Evolutionary conservation across 2,797 vertebrate species (phyloP), one percentile per base, ranked within the genome.

Genomic region (Spinus pinus): DNA sequence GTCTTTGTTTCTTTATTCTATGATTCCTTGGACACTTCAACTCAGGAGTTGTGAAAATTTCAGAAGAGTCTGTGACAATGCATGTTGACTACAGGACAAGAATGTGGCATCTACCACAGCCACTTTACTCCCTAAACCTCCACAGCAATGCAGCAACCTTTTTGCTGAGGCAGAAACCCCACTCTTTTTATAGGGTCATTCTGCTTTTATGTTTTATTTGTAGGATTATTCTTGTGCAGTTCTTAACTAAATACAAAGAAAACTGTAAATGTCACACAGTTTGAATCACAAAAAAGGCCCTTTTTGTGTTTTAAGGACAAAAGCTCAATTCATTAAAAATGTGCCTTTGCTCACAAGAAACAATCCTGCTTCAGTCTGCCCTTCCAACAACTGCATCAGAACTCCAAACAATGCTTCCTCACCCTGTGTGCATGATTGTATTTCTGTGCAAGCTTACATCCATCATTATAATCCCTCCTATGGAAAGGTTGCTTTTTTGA

Each of bases 301-400:
- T 53, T 93, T 86, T 69, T 95, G 42, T 91, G 54, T 51, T 46
- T 62, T 44, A 46, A 85, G 77, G 66, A 96, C 92, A 96, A 96
- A 96, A 96, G 93, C 42, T 88, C 49, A 57, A 53, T 94, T 95
- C 72, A 92, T 70, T 57, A 70, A 80, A 90, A 88, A 65, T 64
- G 54, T 86, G 85, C 56, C 69, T 77, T 73, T 88, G 35, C 72
- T 88, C 35, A 57, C 14, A 67, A 2, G 3, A 90, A 92, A 96
- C 90, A 96, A 96, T 95, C n/a, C 69, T 42, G 30, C 73, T 83
- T 90, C 80, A 88, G 93, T 93, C 33, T 78, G 69, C 77, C 50
- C 61, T 86, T 86, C 77, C 61, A 92, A 88, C 78, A 91, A 82
- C 8, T 90, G 88, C 69, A 71, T 12, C 66, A 61, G n/a, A 86